Evolutionary conservation across 2,797 vertebrate genomes (phyloP).

Genomic region (Streptopelia turtur): DNA sequence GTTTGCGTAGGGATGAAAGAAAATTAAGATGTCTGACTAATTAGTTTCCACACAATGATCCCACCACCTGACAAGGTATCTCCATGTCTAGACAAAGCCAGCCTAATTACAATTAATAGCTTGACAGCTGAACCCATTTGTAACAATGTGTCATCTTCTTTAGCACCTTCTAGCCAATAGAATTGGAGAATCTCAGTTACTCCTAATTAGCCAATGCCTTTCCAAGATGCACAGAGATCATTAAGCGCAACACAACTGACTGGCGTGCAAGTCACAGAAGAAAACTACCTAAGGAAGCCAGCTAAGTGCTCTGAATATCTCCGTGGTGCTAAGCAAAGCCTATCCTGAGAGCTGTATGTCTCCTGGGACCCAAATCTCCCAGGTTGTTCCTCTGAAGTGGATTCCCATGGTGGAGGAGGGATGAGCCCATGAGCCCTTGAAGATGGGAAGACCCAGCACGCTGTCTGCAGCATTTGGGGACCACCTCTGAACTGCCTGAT

Average conservation of each 20-base stretch:
- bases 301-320: background rate
- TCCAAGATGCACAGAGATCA: background rate
- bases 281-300: background rate
- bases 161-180: background rate
- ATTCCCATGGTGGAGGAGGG: background rate
- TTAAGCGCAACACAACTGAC: background rate
- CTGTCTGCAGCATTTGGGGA: background rate
- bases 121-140: background rate
- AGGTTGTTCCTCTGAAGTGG: background rate
- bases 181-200: background rate
- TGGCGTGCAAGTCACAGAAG: fast-evolving
- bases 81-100: background rate
- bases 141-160: background rate
- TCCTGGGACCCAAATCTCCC: background rate
- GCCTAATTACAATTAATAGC: background rate
- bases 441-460: background rate
- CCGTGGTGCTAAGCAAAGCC: background rate
- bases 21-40: background rate
- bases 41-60: background rate
- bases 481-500: background rate
- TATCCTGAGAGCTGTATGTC: background rate
- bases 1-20: background rate
- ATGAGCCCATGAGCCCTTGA: background rate
- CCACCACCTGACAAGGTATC: background rate
- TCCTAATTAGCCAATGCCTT: background rate